phyloP scores from a whole-genome alignment of 1,140 invertebrate genomes.

The Choristoneura fumiferana region DNA sequence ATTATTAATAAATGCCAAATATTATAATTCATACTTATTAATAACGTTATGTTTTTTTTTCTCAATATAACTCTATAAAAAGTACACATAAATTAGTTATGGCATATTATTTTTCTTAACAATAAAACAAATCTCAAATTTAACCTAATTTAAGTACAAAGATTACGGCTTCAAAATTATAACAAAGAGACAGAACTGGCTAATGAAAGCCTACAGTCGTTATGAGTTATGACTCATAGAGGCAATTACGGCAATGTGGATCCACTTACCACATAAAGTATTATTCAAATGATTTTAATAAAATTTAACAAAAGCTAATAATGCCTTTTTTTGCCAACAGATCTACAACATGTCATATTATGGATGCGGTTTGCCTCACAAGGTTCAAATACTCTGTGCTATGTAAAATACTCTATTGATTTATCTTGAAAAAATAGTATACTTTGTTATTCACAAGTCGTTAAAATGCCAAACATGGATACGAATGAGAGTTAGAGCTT shows the following conservation, averaged over 20 bases:
- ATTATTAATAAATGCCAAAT: slow-evolving; percentile 56
- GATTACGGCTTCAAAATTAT: slow-evolving; percentile 46
- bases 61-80: slow-evolving; percentile 65
- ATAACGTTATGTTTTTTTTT: slow-evolving; percentile 50
- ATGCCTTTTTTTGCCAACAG: too few relatives aligned
- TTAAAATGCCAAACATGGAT: slow-evolving; percentile 19
- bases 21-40: slow-evolving; percentile 39
- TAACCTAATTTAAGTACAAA: slow-evolving; percentile 71
- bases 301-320: not conserved
- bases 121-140: slow-evolving; percentile 59
- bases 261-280: not conserved
- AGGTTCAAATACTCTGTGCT: slow-evolving; percentile 15
- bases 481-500: slow-evolving; percentile 7
- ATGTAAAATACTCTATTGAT: slow-evolving; percentile 9
- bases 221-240: not conserved
- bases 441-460: not conserved
- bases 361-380: not conserved
- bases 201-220: not conserved
- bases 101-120: slow-evolving; percentile 71
- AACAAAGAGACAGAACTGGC: slow-evolving; percentile 47
- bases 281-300: not conserved
- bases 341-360: not conserved
- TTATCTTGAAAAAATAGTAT: slow-evolving; percentile 26
- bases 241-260: not conserved
- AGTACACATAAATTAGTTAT: slow-evolving; percentile 74